phyloP scores from a whole-genome alignment of 1,140 invertebrate species.

The Aphaenogaster ashmeadi region DNA sequence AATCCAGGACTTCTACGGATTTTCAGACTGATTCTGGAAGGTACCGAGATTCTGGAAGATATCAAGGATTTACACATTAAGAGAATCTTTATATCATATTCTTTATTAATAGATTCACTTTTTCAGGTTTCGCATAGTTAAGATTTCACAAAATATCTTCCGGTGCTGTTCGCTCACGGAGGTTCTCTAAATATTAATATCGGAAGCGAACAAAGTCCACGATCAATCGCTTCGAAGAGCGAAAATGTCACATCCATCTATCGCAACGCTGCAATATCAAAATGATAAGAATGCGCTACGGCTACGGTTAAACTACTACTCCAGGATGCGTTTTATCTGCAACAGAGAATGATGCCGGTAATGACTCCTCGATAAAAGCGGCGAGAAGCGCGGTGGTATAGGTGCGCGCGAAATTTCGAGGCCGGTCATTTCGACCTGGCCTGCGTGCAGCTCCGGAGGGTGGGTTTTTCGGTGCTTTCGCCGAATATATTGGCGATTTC shows the following conservation, averaged over 20 bases:
- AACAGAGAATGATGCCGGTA: slow-evolving; percentile 78
- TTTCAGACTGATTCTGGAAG: neutral
- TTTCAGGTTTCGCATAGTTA: neutral
- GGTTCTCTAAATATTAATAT: neutral
- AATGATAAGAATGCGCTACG: slow-evolving; percentile 75
- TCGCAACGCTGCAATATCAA: slow-evolving; percentile 74
- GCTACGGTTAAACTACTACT: slow-evolving; percentile 81
- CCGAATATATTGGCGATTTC: slow-evolving; percentile 33
- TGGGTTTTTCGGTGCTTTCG: slow-evolving; percentile 32
- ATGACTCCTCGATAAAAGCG: slow-evolving; percentile 48
- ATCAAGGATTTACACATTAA: neutral
- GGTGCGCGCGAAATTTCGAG: slow-evolving; percentile 24
- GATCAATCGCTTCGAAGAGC: neutral
- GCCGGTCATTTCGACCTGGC: slow-evolving; percentile 4
- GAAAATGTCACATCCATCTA: neutral
- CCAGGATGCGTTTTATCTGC: slow-evolving; percentile 82
- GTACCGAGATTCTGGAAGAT: neutral
- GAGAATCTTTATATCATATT: neutral
- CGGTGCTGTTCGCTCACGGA: neutral
- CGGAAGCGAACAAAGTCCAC: neutral
- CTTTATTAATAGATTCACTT: slow-evolving; percentile 19
- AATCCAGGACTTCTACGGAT: neutral
- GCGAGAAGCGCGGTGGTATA: slow-evolving; percentile 16
- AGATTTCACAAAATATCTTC: slow-evolving; percentile 8
- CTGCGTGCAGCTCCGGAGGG: slow-evolving; percentile 29